A percentile compares a stretch with the other conserved stretches of the same genome.
Conservation (phyloP, 2,797 vertebrate species). For the Ataeniobius toweri region DNA sequence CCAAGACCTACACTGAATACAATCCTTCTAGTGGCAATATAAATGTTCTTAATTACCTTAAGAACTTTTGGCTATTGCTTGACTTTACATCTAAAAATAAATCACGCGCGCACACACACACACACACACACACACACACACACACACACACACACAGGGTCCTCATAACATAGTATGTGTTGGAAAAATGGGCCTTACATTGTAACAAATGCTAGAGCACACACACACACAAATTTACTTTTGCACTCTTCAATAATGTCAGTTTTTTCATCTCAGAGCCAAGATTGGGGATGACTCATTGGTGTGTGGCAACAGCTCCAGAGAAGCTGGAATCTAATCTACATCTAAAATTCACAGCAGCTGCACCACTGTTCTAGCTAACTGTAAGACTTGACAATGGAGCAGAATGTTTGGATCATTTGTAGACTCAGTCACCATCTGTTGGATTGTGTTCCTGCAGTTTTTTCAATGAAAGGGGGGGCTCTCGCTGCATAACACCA, state of each 20-base stretch:
- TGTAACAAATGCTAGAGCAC: background rate
- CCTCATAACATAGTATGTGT: too few species aligned
- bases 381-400: slow-evolving; percentile 17
- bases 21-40: background rate
- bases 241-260: slow-evolving; percentile 21
- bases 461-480: background rate
- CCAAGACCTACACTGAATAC: too few species aligned
- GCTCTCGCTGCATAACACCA: background rate
- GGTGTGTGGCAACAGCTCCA: slow-evolving; percentile 44
- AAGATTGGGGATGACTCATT: slow-evolving; percentile 47
- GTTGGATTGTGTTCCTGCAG: background rate
- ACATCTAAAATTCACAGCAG: slow-evolving; percentile 24
- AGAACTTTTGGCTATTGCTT: background rate
- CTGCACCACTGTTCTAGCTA: slow-evolving; percentile 12
- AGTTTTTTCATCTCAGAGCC: slow-evolving; percentile 42
- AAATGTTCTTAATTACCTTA: too few species aligned
- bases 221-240: slow-evolving; percentile 4
- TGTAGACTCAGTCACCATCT: background rate
- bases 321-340: slow-evolving; percentile 38
- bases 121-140: background rate
- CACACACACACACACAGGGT: background rate
- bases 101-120: background rate
- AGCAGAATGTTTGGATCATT: background rate
- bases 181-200: too few species aligned
- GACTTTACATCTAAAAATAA: background rate